Evolutionary conservation across 2,888 invertebrate genomes (phyloP), one percentile per base, ranked within the genome.

Genomic region (Aphodius sticticus): DNA sequence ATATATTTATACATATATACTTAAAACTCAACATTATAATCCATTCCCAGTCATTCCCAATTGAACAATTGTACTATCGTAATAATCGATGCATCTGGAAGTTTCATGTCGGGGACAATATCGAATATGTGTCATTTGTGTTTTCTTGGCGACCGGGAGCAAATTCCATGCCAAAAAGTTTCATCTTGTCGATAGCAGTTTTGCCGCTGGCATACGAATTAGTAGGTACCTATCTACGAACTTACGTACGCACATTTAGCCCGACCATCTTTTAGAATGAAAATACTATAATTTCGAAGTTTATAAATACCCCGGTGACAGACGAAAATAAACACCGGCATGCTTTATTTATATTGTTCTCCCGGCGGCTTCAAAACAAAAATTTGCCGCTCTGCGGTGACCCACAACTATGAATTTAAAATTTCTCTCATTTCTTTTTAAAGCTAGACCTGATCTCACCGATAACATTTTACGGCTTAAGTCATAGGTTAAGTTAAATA

Each of bases 161-260:
- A 5, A 53, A 53, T 53, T 53, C 53, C 53, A 53, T 53, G 53
- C 53, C 53, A 53, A 53, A 53, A 53, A 53, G 53, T 53, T 53
- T 53, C 53, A 53, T 53, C 53, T 53, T 53, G 53, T 53, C 53
- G 53, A 53, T 53, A 53, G 53, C 53, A 53, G 53, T 53, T 53
- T 53, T 53, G 53, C 6, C 53, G 1, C 53, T 53, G 12, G 53
- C 53, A 53, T 53, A 53, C 53, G 53, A 53, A 53, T 53, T 26
- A 26, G 26, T n/a, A n/a, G n/a, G n/a, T 9, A 12, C 53, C 9
- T 53, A 53, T 53, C 53, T 12, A 0, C 7, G 53, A 12, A 7
- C 7, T 9, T 53, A 53, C 53, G 12, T 53, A 53, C 53, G 53
- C 53, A 53, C 53, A 53, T 53, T 53, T 53, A 1, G 53, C 9